These are phyloP conservation scores for Psix sp. DNA, from an alignment of 1,140 invertebrate genomes.

Conservation along the genomic window DNA sequence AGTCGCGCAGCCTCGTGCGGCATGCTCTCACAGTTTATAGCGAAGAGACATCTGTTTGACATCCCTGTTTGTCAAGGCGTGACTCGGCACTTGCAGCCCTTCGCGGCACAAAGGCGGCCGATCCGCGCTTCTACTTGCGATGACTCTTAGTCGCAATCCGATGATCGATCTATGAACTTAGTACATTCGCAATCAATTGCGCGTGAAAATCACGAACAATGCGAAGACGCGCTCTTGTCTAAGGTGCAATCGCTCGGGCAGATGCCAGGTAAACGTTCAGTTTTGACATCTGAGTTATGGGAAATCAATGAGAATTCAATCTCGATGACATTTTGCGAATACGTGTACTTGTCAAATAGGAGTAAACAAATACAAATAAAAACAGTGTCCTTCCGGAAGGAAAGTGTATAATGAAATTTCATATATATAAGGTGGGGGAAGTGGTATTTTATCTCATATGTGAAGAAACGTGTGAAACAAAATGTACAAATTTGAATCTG, in stretches of 20 bases:
- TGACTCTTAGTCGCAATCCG: constrained; percentile 60
- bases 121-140: constrained; percentile 61
- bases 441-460: too few relatives aligned
- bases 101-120: constrained; percentile 63
- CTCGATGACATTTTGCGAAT: constrained; percentile 11
- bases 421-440: too few relatives aligned
- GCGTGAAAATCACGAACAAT: constrained; percentile 76
- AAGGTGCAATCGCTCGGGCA: constrained; percentile 45
- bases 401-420: too few relatives aligned
- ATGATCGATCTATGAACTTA: constrained; percentile 74
- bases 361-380: too few relatives aligned
- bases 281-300: constrained; percentile 29
- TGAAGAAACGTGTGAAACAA: too few relatives aligned
- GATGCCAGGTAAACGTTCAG: constrained; percentile 60
- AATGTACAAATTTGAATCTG: too few relatives aligned
- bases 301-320: constrained; percentile 28
- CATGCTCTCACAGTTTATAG: constrained; percentile 42
- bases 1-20: constrained; percentile 13
- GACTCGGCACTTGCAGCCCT: constrained; percentile 76
- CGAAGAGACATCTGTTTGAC: constrained; percentile 76
- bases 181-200: constrained; percentile 73
- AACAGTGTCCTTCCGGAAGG: too few relatives aligned
- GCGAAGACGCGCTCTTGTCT: constrained; percentile 35
- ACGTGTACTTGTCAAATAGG: constrained; percentile 12
- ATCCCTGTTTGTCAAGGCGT: constrained; percentile 78